Base-by-base conservation (phyloP, 2,797 vertebrate species). In the Fistularia tabacaria region DNA sequence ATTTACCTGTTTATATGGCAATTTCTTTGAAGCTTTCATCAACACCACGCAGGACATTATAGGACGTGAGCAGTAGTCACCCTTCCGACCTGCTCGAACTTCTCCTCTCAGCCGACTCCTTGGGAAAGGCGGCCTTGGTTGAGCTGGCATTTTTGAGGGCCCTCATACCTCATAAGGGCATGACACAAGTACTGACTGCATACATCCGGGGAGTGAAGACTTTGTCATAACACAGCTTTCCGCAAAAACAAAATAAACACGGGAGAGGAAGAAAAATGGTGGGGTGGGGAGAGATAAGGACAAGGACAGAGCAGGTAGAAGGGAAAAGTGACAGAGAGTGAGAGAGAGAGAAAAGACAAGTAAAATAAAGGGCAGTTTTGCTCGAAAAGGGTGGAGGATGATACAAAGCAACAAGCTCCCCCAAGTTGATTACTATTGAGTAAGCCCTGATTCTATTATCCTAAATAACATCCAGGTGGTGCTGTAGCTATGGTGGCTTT, bases 391-490 rank as follows among this genome's bases (percentile, higher is more conserved):
- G 76, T 74, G 71, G 51, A 1, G 14, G 68, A 62, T 64, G 67
- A 85, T 87, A 81, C 77, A 76, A 85, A 85, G 76, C 77, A 71
- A 84, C 79, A 79, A 86, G 80, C 83, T 86, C 86, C 85, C 83
- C 87, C 85, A 86, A 83, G 87, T 85, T 84, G 88, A 85, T 87
- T 80, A 79, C 82, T 86, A 83, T 85, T 85, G 85, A 90, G 85
- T 87, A 80, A 88, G 81, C 83, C 81, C 77, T 48, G 54, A 88
- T 86, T 91, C 86, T 81, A 89, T 91, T 91, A 89, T 83, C 68
- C 78, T 73, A 92, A 91, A 91, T 90, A 90, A 86, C 85, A 91
- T 90, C 87, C 90, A 91, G 89, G 91, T 91, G 90, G 80, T 85
- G 86, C 79, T 74, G 68, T 72, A 78, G 81, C 75, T 69, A 77